These are phyloP conservation scores for Stigmatopora nigra DNA, from an alignment of 2,113 vertebrate species.

Conservation along the genomic window DNA sequence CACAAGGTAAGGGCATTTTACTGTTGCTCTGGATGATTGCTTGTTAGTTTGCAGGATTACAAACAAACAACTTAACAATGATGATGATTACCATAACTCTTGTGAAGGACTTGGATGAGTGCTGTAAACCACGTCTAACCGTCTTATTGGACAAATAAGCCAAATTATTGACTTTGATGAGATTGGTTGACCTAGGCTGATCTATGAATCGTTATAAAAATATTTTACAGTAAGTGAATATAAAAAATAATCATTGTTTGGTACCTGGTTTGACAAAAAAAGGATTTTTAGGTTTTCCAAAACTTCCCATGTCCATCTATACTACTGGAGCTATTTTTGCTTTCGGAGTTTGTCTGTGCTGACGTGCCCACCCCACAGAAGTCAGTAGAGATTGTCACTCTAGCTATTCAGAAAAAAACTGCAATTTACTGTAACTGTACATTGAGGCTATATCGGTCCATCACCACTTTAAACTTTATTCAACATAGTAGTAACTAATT, in stretches of 20 bases:
- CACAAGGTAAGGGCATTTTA: constrained; percentile 56
- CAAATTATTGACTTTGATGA: constrained; percentile 12
- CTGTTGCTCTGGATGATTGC: neutral
- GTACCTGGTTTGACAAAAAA: neutral
- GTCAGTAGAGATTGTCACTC: too few species aligned
- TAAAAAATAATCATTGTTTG: neutral
- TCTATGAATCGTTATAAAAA: neutral
- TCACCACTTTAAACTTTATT: too few species aligned
- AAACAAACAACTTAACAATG: neutral
- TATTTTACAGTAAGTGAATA: neutral
- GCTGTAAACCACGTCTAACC: constrained; percentile 15
- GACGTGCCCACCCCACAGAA: too few species aligned
- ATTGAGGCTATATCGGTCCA: too few species aligned
- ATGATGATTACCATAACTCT: neutral
- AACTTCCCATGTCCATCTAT: too few species aligned
- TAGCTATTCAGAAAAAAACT: too few species aligned
- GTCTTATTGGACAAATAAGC: constrained; percentile 20
- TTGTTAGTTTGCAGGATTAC: neutral
- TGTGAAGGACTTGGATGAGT: neutral
- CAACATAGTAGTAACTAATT: too few species aligned
- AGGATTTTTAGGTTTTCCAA: neutral
- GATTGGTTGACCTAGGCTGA: neutral
- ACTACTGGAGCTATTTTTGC: too few species aligned
- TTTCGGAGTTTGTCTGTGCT: too few species aligned
- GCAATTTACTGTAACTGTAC: too few species aligned